Conservation (phyloP, 2,888 invertebrate species). For the Penaeus monodon region DNA sequence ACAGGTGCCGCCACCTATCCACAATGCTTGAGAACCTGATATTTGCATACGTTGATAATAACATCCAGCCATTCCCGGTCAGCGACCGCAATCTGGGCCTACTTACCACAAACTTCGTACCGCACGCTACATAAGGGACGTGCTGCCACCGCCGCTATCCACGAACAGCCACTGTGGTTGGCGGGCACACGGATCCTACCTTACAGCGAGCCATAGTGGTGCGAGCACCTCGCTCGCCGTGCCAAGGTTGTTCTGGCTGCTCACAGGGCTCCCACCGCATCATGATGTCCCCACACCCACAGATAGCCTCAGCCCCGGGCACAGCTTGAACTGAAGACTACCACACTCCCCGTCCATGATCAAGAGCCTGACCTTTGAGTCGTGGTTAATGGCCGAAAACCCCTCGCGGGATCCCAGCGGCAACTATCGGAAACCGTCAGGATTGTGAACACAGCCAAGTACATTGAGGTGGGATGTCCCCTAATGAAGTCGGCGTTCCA, state of each 20-base stretch:
- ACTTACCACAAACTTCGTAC: constrained; percentile 22
- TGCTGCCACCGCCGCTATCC: constrained; percentile 28
- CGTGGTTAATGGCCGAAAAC: constrained; percentile 9
- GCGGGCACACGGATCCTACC: constrained; percentile 35
- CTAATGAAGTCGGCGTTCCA: constrained; percentile 5
- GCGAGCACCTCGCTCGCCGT: constrained; percentile 24
- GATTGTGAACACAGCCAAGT: not conserved
- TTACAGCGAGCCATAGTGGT: constrained; percentile 31
- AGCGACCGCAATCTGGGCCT: constrained; percentile 18
- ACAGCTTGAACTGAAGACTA: constrained; percentile 20
- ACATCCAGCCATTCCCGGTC: not conserved
- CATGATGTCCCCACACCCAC: constrained; percentile 38
- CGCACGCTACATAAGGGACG: not conserved
- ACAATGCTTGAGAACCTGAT: too few species aligned
- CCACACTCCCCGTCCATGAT: constrained; percentile 8
- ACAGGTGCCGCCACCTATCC: too few species aligned
- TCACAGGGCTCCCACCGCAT: constrained; percentile 14
- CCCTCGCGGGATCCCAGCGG: not conserved
- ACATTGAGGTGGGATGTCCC: constrained; percentile 3
- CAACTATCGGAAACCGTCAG: constrained; percentile 11
- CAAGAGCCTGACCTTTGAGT: constrained; percentile 29
- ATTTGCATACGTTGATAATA: too few species aligned
- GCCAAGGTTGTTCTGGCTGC: constrained; percentile 35
- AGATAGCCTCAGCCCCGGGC: not conserved
- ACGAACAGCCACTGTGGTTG: constrained; percentile 31